Percentiles rank a stretch among this genome's conserved stretches.
Evolutionary conservation across 2,113 vertebrate genomes (phyloP).

Genomic region (Pomatostomus ruficeps): DNA sequence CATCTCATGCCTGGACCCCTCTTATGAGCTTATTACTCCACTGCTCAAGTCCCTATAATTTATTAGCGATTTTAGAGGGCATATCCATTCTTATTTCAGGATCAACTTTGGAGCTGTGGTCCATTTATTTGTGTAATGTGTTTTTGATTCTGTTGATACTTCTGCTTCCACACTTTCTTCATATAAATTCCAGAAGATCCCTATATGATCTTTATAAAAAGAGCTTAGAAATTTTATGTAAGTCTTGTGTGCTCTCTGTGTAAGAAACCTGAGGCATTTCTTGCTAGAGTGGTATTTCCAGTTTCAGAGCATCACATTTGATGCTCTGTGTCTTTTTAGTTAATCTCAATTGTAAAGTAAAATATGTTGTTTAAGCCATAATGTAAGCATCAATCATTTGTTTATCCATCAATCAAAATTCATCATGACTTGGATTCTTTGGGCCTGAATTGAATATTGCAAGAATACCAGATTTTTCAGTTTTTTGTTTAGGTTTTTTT

Average conservation of each 20-base stretch:
- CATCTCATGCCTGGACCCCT: background rate
- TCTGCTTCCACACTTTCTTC: background rate
- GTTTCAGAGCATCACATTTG: background rate
- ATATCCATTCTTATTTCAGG: background rate
- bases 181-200: background rate
- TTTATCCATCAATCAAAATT: background rate
- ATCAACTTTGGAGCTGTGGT: background rate
- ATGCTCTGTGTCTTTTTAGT: background rate
- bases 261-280: background rate
- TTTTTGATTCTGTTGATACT: background rate
- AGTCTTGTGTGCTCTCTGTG: background rate
- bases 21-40: background rate
- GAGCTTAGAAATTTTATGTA: background rate
- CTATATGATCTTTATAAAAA: background rate
- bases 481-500: too few species aligned
- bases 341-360: background rate
- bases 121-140: background rate
- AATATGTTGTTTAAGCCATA: background rate
- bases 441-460: background rate
- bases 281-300: background rate
- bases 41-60: fast-evolving
- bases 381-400: background rate
- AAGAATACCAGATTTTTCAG: background rate
- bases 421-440: background rate
- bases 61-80: background rate